Percentiles rank a stretch among this genome's conserved stretches.
These are phyloP conservation scores for Apus apus DNA, from an alignment of 2,113 vertebrate genomes.

Conservation along the genomic window DNA sequence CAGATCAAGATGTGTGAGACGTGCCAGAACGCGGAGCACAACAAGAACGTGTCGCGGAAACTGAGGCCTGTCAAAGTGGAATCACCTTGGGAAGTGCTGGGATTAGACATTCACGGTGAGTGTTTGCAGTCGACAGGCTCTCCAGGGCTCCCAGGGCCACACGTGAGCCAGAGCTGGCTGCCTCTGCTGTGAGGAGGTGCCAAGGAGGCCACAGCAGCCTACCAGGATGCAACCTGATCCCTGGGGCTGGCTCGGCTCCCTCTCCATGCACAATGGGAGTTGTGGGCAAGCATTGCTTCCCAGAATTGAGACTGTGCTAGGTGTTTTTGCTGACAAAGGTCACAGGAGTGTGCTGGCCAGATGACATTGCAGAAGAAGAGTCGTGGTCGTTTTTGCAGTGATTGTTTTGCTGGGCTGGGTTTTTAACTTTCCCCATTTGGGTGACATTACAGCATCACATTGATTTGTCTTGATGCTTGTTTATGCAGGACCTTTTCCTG, in stretches of 20 bases:
- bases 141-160: background rate
- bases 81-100: constrained; percentile 87
- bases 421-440: background rate
- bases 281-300: background rate
- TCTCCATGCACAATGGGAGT: background rate
- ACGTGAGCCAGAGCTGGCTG: background rate
- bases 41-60: constrained; percentile 79
- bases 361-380: background rate
- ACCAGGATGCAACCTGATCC: background rate
- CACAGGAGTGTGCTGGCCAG: background rate
- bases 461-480: background rate
- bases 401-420: background rate
- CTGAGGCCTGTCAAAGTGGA: constrained; percentile 82
- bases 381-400: fast-evolving
- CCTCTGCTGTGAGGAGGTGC: background rate
- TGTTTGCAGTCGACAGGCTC: background rate
- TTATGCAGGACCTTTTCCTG: constrained; percentile 84
- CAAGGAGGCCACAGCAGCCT: background rate
- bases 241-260: background rate
- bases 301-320: background rate
- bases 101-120: constrained; percentile 83
- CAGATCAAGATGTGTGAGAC: constrained; percentile 92
- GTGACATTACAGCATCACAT: fast-evolving
- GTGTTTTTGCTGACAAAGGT: constrained; percentile 25
- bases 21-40: constrained; percentile 86